Evolutionary conservation across 2,113 vertebrate genomes (phyloP), one percentile per base, ranked within the genome.

Genomic region (Eidolon helvum): DNA sequence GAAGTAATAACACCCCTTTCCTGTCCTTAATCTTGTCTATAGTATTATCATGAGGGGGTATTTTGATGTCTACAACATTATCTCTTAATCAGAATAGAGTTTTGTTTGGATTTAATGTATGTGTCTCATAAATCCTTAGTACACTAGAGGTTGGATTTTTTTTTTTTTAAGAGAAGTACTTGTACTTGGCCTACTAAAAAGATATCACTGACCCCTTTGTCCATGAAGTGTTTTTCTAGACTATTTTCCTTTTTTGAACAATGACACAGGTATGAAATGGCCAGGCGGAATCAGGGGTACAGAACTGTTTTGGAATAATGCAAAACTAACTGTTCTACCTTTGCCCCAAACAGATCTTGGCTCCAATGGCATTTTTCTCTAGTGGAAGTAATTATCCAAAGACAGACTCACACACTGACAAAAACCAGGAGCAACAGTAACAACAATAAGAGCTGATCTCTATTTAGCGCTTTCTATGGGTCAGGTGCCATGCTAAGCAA

Each of bases 51-150:
- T 38, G 26, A 53, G 87, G 35, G 65, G 61, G 1, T 1, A 22
- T 87, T 90, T 83, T 71, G 43, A 87, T 87, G 43, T 82, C 59
- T 91, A 28, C 59, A 74, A 35, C 10, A 30, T 95, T 71, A 85
- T 87, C 75, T 84, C 21, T 80, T 75, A 96, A 45, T 35, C 4
- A 57, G 50, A 89, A 63, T 68, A 21, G 38, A 59, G 38, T 78
- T 95, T 80, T 93, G 28, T 53, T 92, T 93, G 48, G 33, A 75
- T 87, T 95, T 72, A 90, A 79, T 82, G n/a, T 55, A 45, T 45
- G 59, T 18, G 3, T 77, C 15, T 35, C 38, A 65, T 69, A 95
- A 87, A 74, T 45, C 53, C 59, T 77, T 74, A 66, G 33, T 74
- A 53, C 35, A 24, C 55, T 59, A 89, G 57, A 88, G 40, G 61